Conservation (phyloP, 30 jellyfish, hydroid and myxozoan genomes). For the Aurelia sp. region DNA sequence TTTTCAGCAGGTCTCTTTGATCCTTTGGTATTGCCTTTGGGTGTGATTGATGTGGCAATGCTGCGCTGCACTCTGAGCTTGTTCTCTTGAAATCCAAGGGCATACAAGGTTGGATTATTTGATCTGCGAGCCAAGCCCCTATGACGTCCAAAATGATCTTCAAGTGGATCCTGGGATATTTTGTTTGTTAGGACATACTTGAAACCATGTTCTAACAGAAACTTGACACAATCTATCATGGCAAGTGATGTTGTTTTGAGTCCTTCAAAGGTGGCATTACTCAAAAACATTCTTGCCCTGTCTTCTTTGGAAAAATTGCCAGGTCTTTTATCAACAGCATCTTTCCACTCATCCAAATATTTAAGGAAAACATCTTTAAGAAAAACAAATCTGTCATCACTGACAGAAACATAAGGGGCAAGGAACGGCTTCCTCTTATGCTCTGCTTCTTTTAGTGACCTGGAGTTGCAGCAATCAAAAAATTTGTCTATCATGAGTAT, state of each 20-base stretch:
- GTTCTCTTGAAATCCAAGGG: constrained; percentile 46
- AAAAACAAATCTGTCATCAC: constrained; percentile 42
- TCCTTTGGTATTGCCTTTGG: constrained; percentile 38
- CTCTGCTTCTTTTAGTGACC: constrained; percentile 26
- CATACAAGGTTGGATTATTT: constrained; percentile 25
- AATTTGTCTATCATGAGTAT: constrained; percentile 32
- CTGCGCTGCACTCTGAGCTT: constrained; percentile 35
- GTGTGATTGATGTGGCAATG: constrained; percentile 22
- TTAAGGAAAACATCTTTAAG: constrained; percentile 12
- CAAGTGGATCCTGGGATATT: constrained; percentile 45
- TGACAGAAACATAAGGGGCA: constrained; percentile 22
- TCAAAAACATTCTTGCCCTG: constrained; percentile 39
- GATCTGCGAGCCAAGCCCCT: constrained; percentile 14
- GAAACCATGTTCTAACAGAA: constrained; percentile 37
- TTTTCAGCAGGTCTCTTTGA: constrained; percentile 52
- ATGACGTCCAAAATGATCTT: constrained; percentile 33
- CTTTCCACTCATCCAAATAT: constrained; percentile 32
- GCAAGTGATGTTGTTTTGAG: constrained; percentile 37
- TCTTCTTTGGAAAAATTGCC: constrained; percentile 39
- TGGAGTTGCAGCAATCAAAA: constrained; percentile 42
- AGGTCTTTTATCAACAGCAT: constrained; percentile 24
- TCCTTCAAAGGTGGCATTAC: constrained; percentile 41
- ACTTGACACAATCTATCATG: constrained; percentile 19
- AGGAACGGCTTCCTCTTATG: constrained; percentile 18
- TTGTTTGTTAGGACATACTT: constrained; percentile 46